Conservation (phyloP, 2,797 vertebrate genomes). For the Coreius guichenoti region DNA sequence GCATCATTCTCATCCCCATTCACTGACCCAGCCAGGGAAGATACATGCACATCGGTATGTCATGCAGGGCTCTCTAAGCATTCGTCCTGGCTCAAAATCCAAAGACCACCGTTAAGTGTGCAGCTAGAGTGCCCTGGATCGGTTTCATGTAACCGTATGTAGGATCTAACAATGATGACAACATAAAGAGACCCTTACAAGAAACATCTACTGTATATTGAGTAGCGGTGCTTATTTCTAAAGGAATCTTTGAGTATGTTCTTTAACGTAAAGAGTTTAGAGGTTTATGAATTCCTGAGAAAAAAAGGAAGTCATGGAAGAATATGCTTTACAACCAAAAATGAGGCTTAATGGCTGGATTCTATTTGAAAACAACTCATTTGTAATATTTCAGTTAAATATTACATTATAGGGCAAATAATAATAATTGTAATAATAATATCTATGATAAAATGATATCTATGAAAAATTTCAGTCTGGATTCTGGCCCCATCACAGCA, state of each 20-base stretch:
- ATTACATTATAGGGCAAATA: not conserved
- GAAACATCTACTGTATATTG: not conserved
- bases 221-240: not conserved
- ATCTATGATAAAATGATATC: not conserved
- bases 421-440: not conserved
- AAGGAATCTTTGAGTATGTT: not conserved
- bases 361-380: not conserved
- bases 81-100: not conserved
- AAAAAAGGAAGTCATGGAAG: not conserved
- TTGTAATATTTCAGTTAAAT: not conserved
- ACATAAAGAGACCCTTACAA: not conserved
- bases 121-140: not conserved
- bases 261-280: not conserved
- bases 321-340: not conserved
- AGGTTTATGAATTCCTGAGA: not conserved
- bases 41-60: not conserved
- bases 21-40: not conserved
- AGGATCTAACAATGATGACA: not conserved
- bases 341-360: not conserved
- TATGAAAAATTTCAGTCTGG: too few species aligned
- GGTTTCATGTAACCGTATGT: not conserved
- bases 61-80: slow-evolving; percentile 15
- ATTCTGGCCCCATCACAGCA: too few species aligned
- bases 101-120: not conserved
- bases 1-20: not conserved